A percentile compares a stretch with the other conserved stretches of the same genome.
phyloP scores from a whole-genome alignment of 30 jellyfish, hydroid and myxozoan species.

The Pseudorhiza aurosa region DNA sequence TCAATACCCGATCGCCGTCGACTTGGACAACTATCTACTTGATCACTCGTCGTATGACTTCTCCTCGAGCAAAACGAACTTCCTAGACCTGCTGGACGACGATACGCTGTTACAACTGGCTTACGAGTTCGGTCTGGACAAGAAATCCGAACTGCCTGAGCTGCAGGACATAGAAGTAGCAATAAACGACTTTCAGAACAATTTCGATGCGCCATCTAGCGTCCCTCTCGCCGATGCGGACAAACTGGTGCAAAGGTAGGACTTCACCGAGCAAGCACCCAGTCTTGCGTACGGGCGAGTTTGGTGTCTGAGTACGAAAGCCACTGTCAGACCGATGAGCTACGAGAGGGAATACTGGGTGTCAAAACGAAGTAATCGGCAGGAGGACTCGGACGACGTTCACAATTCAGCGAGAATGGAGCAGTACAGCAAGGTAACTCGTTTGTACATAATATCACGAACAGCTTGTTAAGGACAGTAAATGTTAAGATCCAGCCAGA shows the following conservation, averaged over 20 bases:
- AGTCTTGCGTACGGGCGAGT: too few species aligned
- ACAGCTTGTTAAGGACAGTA: too few species aligned
- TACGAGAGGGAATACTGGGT: too few species aligned
- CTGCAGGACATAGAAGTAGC: constrained; percentile 63
- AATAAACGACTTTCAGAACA: constrained; percentile 11
- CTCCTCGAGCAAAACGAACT: constrained; percentile 60
- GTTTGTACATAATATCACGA: too few species aligned
- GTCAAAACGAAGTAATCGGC: too few species aligned
- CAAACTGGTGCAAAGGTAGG: constrained; percentile 52
- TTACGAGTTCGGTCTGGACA: constrained; percentile 66
- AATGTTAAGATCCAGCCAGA: too few species aligned
- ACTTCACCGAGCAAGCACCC: too few species aligned
- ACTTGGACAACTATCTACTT: constrained; percentile 40
- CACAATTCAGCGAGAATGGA: too few species aligned
- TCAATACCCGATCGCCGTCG: constrained; percentile 13
- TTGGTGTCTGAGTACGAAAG: too few species aligned
- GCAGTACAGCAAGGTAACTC: too few species aligned
- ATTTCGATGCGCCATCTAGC: neutral
- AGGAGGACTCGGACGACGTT: too few species aligned
- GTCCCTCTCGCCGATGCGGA: constrained; percentile 2
- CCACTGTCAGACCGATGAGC: too few species aligned
- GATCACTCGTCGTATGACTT: constrained; percentile 60
- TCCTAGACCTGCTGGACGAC: constrained; percentile 67
- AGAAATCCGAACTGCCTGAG: constrained; percentile 69
- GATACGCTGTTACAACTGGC: constrained; percentile 62